Evolutionary conservation across 2,113 vertebrate species (phyloP).

Genomic region (Colaptes auratus): DNA sequence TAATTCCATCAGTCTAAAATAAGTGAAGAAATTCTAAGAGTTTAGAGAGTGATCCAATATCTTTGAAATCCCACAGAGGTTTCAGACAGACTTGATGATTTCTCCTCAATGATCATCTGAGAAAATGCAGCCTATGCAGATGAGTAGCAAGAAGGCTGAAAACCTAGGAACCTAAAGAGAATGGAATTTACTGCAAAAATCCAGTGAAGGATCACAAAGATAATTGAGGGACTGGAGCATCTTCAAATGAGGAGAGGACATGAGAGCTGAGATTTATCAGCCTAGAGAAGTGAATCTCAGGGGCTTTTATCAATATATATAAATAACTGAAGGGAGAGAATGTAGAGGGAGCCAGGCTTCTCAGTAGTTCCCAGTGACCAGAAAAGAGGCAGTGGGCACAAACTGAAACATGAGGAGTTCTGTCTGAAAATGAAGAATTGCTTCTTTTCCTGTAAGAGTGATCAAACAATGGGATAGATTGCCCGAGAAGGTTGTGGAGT

Average conservation of each 20-base stretch:
- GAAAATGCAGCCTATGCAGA: not conserved
- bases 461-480: too few species aligned
- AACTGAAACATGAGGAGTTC: not conserved
- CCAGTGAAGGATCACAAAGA: too few species aligned
- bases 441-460: not conserved
- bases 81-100: not conserved
- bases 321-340: too few species aligned
- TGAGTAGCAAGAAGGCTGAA: not conserved
- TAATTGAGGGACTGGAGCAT: too few species aligned
- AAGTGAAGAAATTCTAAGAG: not conserved
- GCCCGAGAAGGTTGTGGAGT: too few species aligned
- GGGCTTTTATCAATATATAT: not conserved
- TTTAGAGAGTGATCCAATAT: not conserved
- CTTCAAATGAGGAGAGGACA: not conserved
- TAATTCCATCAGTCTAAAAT: not conserved
- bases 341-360: too few species aligned
- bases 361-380: too few species aligned
- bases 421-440: not conserved
- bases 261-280: not conserved
- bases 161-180: not conserved
- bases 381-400: too few species aligned
- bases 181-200: not conserved
- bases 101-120: not conserved
- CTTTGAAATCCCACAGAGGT: not conserved
- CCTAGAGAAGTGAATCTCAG: not conserved